Percentiles rank a stretch among this genome's conserved stretches.
These are phyloP conservation scores for Yoshiicerus persimilis DNA, from an alignment of 1,140 invertebrate species.

Conservation along the genomic window DNA sequence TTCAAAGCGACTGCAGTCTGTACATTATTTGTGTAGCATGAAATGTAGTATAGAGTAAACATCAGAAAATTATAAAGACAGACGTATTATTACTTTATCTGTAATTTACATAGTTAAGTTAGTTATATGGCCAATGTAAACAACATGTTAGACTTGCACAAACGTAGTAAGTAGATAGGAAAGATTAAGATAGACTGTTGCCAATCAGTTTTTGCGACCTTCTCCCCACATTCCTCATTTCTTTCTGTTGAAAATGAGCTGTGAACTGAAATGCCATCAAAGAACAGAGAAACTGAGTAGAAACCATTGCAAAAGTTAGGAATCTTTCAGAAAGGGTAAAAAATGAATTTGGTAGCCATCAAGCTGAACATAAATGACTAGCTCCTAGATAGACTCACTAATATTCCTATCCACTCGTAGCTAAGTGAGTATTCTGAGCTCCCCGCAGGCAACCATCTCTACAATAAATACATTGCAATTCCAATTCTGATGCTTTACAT, in stretches of 20 bases:
- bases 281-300: not conserved
- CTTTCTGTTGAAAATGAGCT: not conserved
- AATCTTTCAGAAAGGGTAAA: not conserved
- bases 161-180: not conserved
- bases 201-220: conserved; percentile 12
- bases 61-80: not conserved
- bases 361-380: not conserved
- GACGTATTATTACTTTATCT: not conserved
- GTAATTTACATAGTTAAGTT: not conserved
- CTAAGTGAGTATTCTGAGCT: not conserved
- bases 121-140: not conserved
- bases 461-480: not conserved
- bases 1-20: not conserved
- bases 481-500: not conserved
- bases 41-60: not conserved
- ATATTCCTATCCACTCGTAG: not conserved
- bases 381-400: not conserved
- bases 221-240: not conserved
- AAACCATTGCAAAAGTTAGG: not conserved
- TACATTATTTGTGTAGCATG: not conserved
- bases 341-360: not conserved
- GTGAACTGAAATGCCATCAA: not conserved
- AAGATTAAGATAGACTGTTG: not conserved
- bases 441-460: not conserved
- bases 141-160: not conserved